Conservation (phyloP, 2,888 invertebrate genomes). For the Nematopogon swammerdamellus region DNA sequence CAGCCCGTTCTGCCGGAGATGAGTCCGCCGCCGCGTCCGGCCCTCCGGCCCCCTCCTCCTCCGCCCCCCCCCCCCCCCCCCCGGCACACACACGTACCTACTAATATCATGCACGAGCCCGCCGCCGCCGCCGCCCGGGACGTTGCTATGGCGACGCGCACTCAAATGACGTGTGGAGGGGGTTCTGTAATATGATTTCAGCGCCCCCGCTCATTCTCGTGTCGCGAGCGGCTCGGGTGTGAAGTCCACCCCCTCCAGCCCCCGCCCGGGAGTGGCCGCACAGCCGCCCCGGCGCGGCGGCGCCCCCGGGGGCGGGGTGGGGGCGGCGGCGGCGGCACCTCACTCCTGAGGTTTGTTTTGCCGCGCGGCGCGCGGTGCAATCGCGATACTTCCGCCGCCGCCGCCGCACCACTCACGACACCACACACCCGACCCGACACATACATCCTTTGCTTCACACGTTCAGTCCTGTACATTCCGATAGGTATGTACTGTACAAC, state of each 20-base stretch:
- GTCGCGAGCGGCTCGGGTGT: slow-evolving; percentile 20
- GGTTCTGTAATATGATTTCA: slow-evolving; percentile 52
- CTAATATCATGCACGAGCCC: slow-evolving; percentile 49
- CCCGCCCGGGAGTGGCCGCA: slow-evolving; percentile 23
- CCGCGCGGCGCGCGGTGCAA: too few relatives aligned
- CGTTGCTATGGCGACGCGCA: slow-evolving; percentile 66
- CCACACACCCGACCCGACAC: too few relatives aligned
- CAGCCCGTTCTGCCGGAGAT: neutral
- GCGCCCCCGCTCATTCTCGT: slow-evolving; percentile 14
- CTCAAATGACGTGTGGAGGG: slow-evolving; percentile 64
- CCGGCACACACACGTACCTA: slow-evolving; percentile 25
- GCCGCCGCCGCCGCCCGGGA: slow-evolving; percentile 39
- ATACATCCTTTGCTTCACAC: too few relatives aligned
- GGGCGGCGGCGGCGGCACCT: neutral
- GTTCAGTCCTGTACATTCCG: too few relatives aligned
- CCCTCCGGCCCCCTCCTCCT: too few relatives aligned
- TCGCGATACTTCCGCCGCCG: slow-evolving; percentile 43
- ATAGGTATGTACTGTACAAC: too few relatives aligned
- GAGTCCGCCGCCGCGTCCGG: neutral
- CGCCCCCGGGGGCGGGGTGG: slow-evolving; percentile 27
- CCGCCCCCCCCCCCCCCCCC: too few relatives aligned
- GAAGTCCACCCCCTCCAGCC: slow-evolving; percentile 21
- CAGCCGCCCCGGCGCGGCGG: too few relatives aligned
- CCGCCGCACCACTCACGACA: slow-evolving; percentile 4
- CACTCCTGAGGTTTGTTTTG: slow-evolving; percentile 35